phyloP scores from a whole-genome alignment of 2,888 invertebrate genomes.

The Globia sparganii region DNA sequence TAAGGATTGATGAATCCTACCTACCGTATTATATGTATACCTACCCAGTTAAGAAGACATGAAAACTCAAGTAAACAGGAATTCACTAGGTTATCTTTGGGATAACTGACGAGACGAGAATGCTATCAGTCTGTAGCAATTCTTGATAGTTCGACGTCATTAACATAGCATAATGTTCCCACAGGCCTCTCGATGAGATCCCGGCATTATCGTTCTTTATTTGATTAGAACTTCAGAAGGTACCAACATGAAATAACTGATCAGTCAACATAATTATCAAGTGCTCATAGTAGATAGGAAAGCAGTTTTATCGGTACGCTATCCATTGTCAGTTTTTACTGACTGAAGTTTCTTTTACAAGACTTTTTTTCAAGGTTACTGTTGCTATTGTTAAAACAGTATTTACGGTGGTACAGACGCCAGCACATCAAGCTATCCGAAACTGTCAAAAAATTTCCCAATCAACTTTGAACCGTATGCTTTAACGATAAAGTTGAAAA shows the following conservation, averaged over 20 bases:
- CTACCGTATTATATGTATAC: too few species aligned
- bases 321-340: slow-evolving; percentile 49
- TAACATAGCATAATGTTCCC: too few species aligned
- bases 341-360: slow-evolving; percentile 21
- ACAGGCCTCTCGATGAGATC: too few species aligned
- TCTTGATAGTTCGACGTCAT: not conserved
- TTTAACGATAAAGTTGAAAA: too few species aligned
- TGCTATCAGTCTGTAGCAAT: not conserved
- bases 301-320: slow-evolving; percentile 37
- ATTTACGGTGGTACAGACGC: too few species aligned
- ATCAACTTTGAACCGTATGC: too few species aligned
- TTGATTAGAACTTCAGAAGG: too few species aligned
- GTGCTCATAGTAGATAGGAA: slow-evolving; percentile 30
- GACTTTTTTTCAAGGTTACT: slow-evolving; percentile 48
- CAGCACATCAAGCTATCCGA: too few species aligned
- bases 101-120: not conserved
- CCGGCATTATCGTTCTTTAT: not conserved
- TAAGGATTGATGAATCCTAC: not conserved
- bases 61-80: not conserved
- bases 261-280: slow-evolving; percentile 20
- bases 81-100: not conserved
- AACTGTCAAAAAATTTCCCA: too few species aligned
- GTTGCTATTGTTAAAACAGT: slow-evolving; percentile 49
- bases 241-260: not conserved
- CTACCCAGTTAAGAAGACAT: not conserved